phyloP scores from a whole-genome alignment of 2,888 invertebrate genomes.

The Pycnomerus fuliginosus region DNA sequence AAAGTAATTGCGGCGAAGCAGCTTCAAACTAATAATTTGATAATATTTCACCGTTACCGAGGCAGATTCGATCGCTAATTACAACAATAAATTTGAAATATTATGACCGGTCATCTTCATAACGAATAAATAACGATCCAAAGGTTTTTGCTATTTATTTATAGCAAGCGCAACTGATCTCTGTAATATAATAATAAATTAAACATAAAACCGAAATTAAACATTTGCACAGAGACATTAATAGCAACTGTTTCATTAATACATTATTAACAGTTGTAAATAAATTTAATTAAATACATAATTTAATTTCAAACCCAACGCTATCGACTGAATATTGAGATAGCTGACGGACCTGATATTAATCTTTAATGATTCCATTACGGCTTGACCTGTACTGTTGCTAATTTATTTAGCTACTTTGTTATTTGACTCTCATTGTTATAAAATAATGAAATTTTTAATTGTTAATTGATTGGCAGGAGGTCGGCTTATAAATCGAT shows the following conservation, averaged over 20 bases:
- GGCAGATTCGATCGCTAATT: too few species aligned
- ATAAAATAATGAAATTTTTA: constrained; percentile 39
- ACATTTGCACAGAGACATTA: constrained; percentile 40
- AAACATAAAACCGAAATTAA: constrained; percentile 36
- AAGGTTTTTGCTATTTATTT: too few species aligned
- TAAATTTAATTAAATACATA: constrained; percentile 43
- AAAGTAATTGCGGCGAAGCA: too few species aligned
- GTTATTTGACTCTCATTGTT: constrained; percentile 42
- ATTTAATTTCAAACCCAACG: constrained; percentile 33
- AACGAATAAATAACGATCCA: too few species aligned
- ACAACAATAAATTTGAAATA: too few species aligned
- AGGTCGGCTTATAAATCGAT: too few species aligned
- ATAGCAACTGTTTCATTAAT: constrained; percentile 43
- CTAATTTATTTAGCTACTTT: constrained; percentile 46
- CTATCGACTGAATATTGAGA: constrained; percentile 34
- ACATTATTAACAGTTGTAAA: constrained; percentile 40
- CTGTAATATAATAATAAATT: constrained; percentile 27
- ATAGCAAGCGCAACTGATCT: too few species aligned
- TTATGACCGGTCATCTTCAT: too few species aligned
- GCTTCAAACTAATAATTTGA: too few species aligned
- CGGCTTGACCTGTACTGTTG: constrained; percentile 42
- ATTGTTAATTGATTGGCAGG: constrained; percentile 39
- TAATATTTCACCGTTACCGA: too few species aligned
- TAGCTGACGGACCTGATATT: constrained; percentile 37
- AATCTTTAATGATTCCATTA: constrained; percentile 50